phyloP scores from a whole-genome alignment of 1,140 invertebrate genomes.

The Theocolax elegans region DNA sequence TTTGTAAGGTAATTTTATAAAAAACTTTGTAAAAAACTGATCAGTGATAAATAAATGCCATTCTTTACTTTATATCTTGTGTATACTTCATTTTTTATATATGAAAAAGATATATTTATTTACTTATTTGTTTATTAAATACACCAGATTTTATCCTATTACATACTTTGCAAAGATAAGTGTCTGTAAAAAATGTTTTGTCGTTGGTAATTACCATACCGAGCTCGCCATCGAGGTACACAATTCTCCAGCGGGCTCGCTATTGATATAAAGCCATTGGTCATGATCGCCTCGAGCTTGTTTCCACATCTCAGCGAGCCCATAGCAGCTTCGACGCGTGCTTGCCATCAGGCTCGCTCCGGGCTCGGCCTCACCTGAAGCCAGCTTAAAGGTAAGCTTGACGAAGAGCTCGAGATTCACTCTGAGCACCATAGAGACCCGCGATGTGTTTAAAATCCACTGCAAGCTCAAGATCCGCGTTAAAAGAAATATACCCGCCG shows the following conservation, averaged over 20 bases:
- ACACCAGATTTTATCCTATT: too few relatives aligned
- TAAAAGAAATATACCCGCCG: neutral
- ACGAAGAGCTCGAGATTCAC: too few relatives aligned
- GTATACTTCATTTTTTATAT: too few relatives aligned
- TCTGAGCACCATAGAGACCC: slow-evolving; percentile 1
- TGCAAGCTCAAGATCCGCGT: neutral
- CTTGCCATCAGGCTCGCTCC: slow-evolving; percentile 1
- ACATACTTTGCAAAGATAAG: too few relatives aligned
- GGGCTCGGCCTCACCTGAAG: neutral
- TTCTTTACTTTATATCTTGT: too few relatives aligned
- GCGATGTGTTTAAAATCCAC: neutral
- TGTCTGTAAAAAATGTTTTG: too few relatives aligned
- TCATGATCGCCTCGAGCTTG: neutral
- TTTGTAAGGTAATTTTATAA: too few relatives aligned
- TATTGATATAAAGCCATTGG: neutral
- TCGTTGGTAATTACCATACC: slow-evolving; percentile 1
- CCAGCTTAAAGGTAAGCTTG: neutral
- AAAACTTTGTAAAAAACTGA: too few relatives aligned
- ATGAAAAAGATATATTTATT: too few relatives aligned
- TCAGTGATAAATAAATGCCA: too few relatives aligned
- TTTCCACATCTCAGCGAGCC: neutral
- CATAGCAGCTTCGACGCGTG: slow-evolving; percentile 1
- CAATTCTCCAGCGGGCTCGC: neutral
- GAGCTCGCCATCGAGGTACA: neutral
- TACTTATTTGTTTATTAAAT: too few relatives aligned